Conservation (phyloP, 1,140 invertebrate genomes). For the Physella acuta region DNA sequence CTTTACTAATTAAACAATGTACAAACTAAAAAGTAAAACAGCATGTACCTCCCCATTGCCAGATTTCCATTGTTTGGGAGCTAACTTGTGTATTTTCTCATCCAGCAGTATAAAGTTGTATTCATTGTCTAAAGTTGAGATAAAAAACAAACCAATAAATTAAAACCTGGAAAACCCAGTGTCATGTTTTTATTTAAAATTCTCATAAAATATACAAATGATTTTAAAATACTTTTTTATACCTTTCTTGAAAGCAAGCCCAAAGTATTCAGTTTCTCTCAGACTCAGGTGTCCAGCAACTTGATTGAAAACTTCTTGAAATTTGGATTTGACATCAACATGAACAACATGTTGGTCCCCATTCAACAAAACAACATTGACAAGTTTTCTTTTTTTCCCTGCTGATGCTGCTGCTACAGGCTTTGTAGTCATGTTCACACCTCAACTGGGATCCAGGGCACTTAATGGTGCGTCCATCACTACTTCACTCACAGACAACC, state of each 20-base stretch:
- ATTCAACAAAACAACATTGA: conserved; percentile 45
- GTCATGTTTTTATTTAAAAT: no score
- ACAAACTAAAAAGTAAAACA: no score
- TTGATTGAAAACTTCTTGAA: conserved; percentile 79
- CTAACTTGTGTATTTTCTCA: conserved; percentile 92
- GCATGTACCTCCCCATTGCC: conserved; percentile 85
- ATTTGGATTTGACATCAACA: conserved; percentile 72
- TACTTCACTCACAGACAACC: no score
- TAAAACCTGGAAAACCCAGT: no score
- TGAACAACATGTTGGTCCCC: conserved; percentile 39
- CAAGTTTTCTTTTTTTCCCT: conserved; percentile 46
- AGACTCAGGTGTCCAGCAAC: conserved; percentile 79
- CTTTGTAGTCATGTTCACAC: conserved; percentile 22
- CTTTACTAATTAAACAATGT: no score
- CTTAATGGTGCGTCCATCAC: conserved; percentile 11
- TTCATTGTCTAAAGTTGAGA: conserved; percentile 93
- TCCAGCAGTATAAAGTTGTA: conserved; percentile 91
- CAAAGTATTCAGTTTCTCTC: conserved; percentile 81
- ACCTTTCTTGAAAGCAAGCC: conserved; percentile 79
- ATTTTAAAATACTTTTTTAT: conserved; percentile 49
- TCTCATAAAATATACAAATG: background rate
- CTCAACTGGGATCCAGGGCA: conserved; percentile 19
- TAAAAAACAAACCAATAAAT: no score
- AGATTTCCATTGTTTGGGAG: conserved; percentile 91
- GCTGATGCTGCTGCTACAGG: conserved; percentile 34